A percentile compares a stretch with the other conserved stretches of the same genome.
Evolutionary conservation across 2,113 vertebrate species (phyloP).

Genomic region (Agapornis roseicollis): DNA sequence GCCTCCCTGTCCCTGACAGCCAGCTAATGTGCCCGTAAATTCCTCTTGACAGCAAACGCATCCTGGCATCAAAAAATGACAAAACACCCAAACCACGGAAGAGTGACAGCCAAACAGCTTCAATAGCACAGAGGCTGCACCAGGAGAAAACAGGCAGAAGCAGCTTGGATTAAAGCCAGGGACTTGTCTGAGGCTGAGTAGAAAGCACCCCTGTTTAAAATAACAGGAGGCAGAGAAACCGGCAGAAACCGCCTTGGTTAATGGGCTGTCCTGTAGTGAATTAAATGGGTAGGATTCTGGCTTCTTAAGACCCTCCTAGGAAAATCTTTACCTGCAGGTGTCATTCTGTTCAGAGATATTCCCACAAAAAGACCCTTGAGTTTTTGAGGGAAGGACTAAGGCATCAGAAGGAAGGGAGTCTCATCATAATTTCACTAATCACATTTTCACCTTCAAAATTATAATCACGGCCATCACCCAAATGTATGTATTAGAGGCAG

Average conservation of each 20-base stretch:
- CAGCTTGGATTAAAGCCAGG: constrained; percentile 30
- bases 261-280: constrained; percentile 1
- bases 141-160: constrained; percentile 6
- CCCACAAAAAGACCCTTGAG: neutral
- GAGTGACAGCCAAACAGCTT: constrained; percentile 62
- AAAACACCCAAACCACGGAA: constrained; percentile 62
- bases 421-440: neutral
- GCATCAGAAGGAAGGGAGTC: neutral
- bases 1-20: constrained; percentile 30
- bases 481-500: neutral
- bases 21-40: constrained; percentile 70
- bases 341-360: neutral
- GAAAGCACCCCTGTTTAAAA: neutral
- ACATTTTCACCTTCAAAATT: constrained; percentile 12
- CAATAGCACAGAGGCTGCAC: constrained; percentile 17
- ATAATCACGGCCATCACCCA: neutral
- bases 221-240: neutral
- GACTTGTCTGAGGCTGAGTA: neutral
- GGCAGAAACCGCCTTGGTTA: neutral
- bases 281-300: neutral
- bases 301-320: neutral
- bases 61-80: constrained; percentile 59
- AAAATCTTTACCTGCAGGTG: neutral
- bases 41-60: constrained; percentile 63
- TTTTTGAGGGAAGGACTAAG: neutral